phyloP scores from a whole-genome alignment of 2,113 vertebrate species.

The Tonatia bakeri region DNA sequence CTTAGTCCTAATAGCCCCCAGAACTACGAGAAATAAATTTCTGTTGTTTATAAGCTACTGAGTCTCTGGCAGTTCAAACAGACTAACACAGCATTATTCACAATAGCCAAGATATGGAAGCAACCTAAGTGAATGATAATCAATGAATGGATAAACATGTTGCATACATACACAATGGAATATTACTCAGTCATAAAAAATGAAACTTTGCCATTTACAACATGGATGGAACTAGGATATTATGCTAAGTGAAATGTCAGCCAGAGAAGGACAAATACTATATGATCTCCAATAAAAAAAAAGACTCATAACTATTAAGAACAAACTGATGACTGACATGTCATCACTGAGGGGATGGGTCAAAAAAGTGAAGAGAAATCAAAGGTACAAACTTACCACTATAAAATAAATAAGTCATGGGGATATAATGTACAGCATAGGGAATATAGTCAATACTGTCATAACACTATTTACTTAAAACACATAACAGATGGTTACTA shows the following conservation, averaged over 20 bases:
- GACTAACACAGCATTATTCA: background rate
- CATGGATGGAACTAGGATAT: background rate
- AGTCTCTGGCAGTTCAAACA: background rate
- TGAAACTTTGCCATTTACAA: background rate
- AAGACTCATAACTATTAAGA: background rate
- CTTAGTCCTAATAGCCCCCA: background rate
- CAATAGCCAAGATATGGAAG: background rate
- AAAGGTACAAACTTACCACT: background rate
- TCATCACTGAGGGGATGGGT: background rate
- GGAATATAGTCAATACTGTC: background rate
- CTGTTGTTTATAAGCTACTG: background rate
- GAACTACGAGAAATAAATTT: background rate
- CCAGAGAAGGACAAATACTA: background rate
- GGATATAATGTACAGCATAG: background rate
- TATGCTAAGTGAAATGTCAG: background rate
- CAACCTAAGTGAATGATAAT: background rate
- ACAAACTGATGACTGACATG: background rate
- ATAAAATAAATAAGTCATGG: background rate
- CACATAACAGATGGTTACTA: background rate
- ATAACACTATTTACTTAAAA: background rate
- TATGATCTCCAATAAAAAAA: background rate
- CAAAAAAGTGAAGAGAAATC: background rate
- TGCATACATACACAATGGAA: background rate
- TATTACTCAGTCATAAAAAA: background rate
- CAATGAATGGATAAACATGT: background rate